Evolutionary conservation across 2,888 invertebrate species (phyloP).

Genomic region (Andrena dorsata): DNA sequence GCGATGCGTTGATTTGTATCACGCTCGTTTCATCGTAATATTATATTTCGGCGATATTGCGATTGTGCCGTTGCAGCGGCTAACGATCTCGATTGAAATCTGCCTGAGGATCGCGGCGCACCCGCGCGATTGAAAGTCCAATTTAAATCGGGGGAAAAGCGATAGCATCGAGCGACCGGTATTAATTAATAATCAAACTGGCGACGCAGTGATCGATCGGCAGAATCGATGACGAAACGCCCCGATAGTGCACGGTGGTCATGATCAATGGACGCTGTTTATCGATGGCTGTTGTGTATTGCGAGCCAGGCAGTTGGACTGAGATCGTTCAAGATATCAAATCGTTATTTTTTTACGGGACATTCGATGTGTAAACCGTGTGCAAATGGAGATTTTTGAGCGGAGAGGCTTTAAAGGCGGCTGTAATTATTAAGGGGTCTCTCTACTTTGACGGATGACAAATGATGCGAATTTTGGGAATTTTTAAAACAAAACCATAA

Average conservation of each 20-base stretch:
- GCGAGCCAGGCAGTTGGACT: no score
- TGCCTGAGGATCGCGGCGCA: background rate
- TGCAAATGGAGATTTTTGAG: no score
- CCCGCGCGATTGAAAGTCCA: constrained; percentile 33
- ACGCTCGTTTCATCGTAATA: constrained; percentile 38
- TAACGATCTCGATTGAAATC: constrained; percentile 34
- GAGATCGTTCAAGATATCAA: no score
- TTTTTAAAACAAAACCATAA: no score
- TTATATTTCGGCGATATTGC: constrained; percentile 37
- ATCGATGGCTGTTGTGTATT: background rate
- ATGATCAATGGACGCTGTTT: constrained; percentile 6
- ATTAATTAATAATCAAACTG: constrained; percentile 23
- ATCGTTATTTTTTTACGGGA: no score
- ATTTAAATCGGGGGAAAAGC: constrained; percentile 7
- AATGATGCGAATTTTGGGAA: no score
- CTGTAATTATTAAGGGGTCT: no score
- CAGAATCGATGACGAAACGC: constrained; percentile 41
- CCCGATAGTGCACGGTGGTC: constrained; percentile 29
- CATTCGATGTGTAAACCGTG: no score
- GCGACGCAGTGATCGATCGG: constrained; percentile 27
- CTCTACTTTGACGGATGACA: no score
- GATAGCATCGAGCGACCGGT: background rate
- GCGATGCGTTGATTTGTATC: constrained; percentile 43
- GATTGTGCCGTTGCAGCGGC: constrained; percentile 22
- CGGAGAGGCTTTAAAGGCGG: no score